phyloP scores from a whole-genome alignment of 2,888 invertebrate genomes.

The Dexiosoma caninum region DNA sequence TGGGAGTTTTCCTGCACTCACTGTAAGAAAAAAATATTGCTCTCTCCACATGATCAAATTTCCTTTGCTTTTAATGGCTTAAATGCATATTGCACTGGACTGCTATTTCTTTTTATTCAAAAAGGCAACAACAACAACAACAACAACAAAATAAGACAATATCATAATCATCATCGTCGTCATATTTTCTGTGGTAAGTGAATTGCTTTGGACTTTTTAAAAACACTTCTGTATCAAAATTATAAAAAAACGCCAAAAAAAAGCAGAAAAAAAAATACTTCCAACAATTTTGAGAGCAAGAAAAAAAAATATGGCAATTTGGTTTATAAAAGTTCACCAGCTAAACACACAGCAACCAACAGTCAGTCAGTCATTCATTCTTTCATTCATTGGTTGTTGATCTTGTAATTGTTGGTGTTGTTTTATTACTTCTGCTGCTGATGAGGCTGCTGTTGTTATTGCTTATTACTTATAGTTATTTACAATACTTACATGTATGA shows the following conservation, averaged over 20 bases:
- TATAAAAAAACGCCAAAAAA: conserved; percentile 14
- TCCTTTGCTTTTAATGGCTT: conserved; percentile 26
- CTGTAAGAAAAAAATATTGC: conserved; percentile 20
- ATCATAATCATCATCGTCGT: conserved; percentile 27
- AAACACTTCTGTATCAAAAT: conserved; percentile 64
- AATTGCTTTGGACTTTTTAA: conserved; percentile 60
- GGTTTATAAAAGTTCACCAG: conserved; percentile 43
- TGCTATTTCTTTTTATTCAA: conserved; percentile 16
- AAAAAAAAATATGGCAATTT: conserved; percentile 44
- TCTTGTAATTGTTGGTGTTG: conserved; percentile 62
- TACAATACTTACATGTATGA: conserved; percentile 37
- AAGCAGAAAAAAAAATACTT: background rate
- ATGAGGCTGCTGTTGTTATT: conserved; percentile 54
- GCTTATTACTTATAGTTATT: conserved; percentile 58
- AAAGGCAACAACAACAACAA: background rate
- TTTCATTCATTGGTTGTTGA: conserved; percentile 59
- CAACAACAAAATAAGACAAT: background rate
- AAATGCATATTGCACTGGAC: conserved; percentile 4
- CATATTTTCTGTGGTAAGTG: conserved; percentile 26
- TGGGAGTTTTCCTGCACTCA: background rate
- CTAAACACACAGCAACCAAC: conserved; percentile 29
- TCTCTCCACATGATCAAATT: conserved; percentile 22
- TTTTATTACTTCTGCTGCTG: conserved; percentile 59
- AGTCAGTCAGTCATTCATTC: conserved; percentile 37
- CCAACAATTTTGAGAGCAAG: conserved; percentile 28